Conservation (phyloP, 2,888 invertebrate genomes). For the Diadegma fenestrale region DNA sequence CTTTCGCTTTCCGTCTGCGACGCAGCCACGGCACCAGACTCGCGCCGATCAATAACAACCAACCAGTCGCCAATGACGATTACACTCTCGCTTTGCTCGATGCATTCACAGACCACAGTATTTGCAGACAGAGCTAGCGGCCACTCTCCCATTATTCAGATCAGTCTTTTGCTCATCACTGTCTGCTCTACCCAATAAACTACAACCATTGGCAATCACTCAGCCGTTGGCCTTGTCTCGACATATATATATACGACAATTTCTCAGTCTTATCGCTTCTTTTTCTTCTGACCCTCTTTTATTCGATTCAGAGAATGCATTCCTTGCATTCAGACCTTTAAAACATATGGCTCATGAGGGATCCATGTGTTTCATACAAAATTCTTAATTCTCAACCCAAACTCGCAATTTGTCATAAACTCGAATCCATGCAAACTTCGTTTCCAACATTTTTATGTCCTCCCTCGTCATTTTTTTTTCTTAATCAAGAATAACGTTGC, state of each 20-base stretch:
- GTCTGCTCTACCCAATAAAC: neutral
- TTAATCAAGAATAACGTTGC: too few species aligned
- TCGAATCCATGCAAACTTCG: neutral
- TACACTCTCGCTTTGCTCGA: conserved; percentile 65
- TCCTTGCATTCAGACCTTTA: neutral
- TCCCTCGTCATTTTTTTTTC: too few species aligned
- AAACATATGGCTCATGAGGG: neutral
- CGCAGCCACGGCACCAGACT: conserved; percentile 77
- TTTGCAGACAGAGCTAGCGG: conserved; percentile 66
- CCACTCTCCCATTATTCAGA: conserved; percentile 75
- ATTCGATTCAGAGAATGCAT: too few species aligned
- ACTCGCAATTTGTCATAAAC: neutral
- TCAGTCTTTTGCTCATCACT: conserved; percentile 47
- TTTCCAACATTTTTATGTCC: neutral
- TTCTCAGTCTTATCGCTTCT: neutral
- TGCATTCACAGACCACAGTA: conserved; percentile 34
- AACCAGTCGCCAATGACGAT: conserved; percentile 66
- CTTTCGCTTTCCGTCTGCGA: conserved; percentile 83
- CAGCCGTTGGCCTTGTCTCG: neutral
- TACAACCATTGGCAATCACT: conserved; percentile 21
- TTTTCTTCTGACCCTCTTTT: neutral
- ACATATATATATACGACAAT: neutral
- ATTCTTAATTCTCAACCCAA: neutral
- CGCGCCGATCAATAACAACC: conserved; percentile 83
- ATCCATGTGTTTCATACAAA: neutral